Evolutionary conservation across 2,888 invertebrate species (phyloP), one percentile per base, ranked within the genome.

Genomic region (Archips crataeganus): DNA sequence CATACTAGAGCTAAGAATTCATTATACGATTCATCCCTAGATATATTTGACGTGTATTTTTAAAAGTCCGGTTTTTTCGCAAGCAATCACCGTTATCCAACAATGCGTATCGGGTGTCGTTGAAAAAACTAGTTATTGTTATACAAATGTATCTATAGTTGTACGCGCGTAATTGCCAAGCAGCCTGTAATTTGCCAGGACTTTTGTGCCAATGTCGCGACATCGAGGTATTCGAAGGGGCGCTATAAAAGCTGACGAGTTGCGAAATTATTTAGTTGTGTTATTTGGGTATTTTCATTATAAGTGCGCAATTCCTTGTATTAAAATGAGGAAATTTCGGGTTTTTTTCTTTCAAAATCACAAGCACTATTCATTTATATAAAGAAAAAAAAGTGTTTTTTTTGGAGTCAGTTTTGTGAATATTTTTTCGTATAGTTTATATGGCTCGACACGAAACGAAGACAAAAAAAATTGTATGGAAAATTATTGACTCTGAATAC

Each of bases 101-200:
- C 85, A 85, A 87, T 85, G 82, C 64, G 45, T 93, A 92, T 94
- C 92, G 77, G 84, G 85, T 94, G 93, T 87, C 94, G 78, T 75
- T 79, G 81, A 87, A 90, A 91, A 91, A 89, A 87, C 82, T 84
- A 80, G 77, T 86, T 88, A 92, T 94, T 94, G 93, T 94, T 90
- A 94, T 93, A 94, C 94, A 94, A 94, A 94, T 93, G 87, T 94
- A 93, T 94, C 94, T 91, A 93, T 92, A 91, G 93, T 94, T 90
- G 82, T 79, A 81, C 78, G 78, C 78, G 63, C 82, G 89, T 93
- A 94, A 93, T 94, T 93, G 93, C 89, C 78, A 87, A 81, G 84
- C 83, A 85, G 85, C 84, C 84, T 93, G 88, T 93, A 93, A 94
- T 94, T 94, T 92, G 89, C 87, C 85, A 84, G 80, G 80, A 76